A percentile compares a stretch with the other conserved stretches of the same genome.
phyloP scores from a whole-genome alignment of 2,113 vertebrate species.

The Syrrhaptes paradoxus region DNA sequence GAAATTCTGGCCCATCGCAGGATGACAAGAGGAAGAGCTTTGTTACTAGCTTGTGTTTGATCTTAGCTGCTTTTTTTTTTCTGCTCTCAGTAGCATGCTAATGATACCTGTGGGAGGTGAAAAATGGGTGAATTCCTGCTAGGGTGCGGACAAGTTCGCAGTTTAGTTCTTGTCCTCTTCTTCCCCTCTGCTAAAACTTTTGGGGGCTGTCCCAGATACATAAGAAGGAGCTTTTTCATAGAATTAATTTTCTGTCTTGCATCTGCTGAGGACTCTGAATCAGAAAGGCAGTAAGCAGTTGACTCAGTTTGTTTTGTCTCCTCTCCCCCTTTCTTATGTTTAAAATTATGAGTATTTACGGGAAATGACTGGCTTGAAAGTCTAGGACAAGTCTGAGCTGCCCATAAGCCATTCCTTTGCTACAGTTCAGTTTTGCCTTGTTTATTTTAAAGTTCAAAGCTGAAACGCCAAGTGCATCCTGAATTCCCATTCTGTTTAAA shows the following conservation, averaged over 20 bases:
- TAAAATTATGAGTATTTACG: constrained; percentile 47
- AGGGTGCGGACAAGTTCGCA: constrained; percentile 31
- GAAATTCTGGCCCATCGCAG: constrained; percentile 39
- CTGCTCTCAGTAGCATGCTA: constrained; percentile 60
- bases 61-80: constrained; percentile 30
- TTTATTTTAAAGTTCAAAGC: constrained; percentile 4
- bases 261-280: constrained; percentile 56
- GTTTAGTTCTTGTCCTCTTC: constrained; percentile 58
- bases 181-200: constrained; percentile 53
- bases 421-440: neutral
- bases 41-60: constrained; percentile 62
- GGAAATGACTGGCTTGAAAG: constrained; percentile 47
- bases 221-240: constrained; percentile 52
- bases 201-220: constrained; percentile 54
- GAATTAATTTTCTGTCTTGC: constrained; percentile 41
- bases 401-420: constrained; percentile 1
- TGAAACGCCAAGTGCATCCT: neutral
- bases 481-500: constrained; percentile 1
- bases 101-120: constrained; percentile 68
- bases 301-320: constrained; percentile 58
- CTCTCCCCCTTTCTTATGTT: constrained; percentile 39
- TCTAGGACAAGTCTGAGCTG: constrained; percentile 25
- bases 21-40: constrained; percentile 60
- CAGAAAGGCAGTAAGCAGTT: constrained; percentile 55
- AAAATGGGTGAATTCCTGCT: constrained; percentile 64